Base-by-base conservation (phyloP, 2,797 vertebrate species). In the Chelon labrosus region DNA sequence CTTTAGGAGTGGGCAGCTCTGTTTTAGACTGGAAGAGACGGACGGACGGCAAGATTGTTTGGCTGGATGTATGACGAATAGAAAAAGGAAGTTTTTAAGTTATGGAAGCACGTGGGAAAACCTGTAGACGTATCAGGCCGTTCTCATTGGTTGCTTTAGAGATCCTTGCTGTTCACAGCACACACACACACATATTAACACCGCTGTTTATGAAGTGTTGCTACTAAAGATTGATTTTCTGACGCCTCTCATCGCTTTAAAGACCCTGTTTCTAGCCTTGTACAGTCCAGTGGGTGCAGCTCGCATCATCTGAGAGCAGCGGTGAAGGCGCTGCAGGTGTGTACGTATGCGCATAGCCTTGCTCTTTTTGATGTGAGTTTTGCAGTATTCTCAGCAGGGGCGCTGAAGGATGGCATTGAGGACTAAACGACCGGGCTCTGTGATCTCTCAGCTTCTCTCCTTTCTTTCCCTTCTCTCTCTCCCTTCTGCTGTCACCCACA, bases 311-410 rank as follows among this genome's bases (percentile, higher is more conserved):
- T 80, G 11, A 80, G 79, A 76, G 80, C 70, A 61, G 70, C 35
- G 22, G 22, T 22, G n/a, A 75, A 20, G 31, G 31, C 31, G 31
- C 31, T 31, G 50, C 31, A 73, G 79, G 73, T 81, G 71, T 77
- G 72, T 38, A 31, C 41, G 71, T 73, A 53, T 75, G 20, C 14
- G n/a, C 65, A 78, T 20, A 49, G 51, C 44, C 20, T 20, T 75
- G 71, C 51, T 77, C 72, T n/a, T 64, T 90, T 88, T 89, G 86
- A 91, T 90, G 85, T 80, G 72, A 77, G 77, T 85, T 87, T 83
- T 86, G 66, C 83, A 35, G 55, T 67, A 22, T 51, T 59, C 81
- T 76, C 69, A 13, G 70, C 75, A 80, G 85, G 87, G 65, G 73
- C 76, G 65, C 73, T 67, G 22, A 57, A 74, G 77, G 77, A 80